Evolutionary conservation across 1,140 invertebrate genomes (phyloP).

Genomic region (Bombus waltoni): DNA sequence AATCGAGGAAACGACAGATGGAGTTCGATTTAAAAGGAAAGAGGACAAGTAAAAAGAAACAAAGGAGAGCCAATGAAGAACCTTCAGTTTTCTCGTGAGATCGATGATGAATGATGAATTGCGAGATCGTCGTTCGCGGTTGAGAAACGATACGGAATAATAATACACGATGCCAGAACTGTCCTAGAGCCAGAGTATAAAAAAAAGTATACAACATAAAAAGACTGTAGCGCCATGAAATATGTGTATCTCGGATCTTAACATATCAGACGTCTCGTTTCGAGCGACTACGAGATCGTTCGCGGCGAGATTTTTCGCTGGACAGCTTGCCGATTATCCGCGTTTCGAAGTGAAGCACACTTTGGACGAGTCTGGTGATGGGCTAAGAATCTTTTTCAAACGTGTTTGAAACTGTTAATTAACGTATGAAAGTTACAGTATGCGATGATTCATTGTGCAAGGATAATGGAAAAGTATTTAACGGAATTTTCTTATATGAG

Average conservation of each 20-base stretch:
- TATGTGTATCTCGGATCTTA: conserved; percentile 58
- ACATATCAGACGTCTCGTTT: conserved; percentile 66
- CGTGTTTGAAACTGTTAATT: not conserved
- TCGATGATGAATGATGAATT: conserved; percentile 17
- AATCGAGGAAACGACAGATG: not conserved
- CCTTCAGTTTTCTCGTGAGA: conserved; percentile 10
- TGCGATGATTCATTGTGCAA: not conserved
- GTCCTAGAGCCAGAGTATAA: conserved; percentile 19
- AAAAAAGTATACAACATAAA: conserved; percentile 39
- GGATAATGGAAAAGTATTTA: not conserved
- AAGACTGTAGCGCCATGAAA: conserved; percentile 51
- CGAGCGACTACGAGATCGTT: conserved; percentile 40
- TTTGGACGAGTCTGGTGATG: conserved; percentile 14
- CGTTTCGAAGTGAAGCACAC: not conserved
- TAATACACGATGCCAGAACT: conserved; percentile 4
- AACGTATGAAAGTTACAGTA: not conserved
- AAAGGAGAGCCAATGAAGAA: not conserved
- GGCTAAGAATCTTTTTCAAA: not conserved
- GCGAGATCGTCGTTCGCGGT: conserved; percentile 35
- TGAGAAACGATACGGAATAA: not conserved
- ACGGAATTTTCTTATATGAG: not conserved
- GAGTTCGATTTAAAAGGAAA: conserved; percentile 13
- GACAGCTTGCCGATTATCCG: not conserved
- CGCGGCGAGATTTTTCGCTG: conserved; percentile 37
- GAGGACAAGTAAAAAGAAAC: not conserved